A percentile compares a stretch with the other conserved stretches of the same genome.
Evolutionary conservation across 2,888 invertebrate species (phyloP).

Genomic region (Perdita meconis): DNA sequence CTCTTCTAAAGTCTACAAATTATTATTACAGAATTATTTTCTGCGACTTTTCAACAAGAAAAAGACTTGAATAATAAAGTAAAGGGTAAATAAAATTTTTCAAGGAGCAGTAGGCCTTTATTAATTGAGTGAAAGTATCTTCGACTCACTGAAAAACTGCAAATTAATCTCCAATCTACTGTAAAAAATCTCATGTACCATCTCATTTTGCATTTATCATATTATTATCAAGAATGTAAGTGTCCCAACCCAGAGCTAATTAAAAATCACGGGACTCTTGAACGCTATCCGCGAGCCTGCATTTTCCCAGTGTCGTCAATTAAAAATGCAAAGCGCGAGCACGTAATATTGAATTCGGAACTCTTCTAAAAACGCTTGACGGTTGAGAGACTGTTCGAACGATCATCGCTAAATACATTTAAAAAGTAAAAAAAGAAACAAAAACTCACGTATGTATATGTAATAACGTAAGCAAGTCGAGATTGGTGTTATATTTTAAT

Average conservation of each 20-base stretch:
- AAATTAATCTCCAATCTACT: too few relatives aligned
- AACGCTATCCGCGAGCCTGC: conserved; percentile 42
- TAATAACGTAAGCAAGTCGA: conserved; percentile 69
- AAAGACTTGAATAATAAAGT: neutral
- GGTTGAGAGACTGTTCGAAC: conserved; percentile 65
- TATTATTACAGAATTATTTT: neutral
- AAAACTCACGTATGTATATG: conserved; percentile 60
- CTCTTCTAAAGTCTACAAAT: too few relatives aligned
- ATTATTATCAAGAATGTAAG: neutral
- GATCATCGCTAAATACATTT: conserved; percentile 57
- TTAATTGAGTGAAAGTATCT: too few relatives aligned
- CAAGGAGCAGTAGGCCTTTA: too few relatives aligned
- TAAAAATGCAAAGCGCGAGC: conserved; percentile 47
- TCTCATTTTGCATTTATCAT: too few relatives aligned
- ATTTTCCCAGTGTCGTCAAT: conserved; percentile 61
- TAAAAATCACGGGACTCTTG: conserved; percentile 20
- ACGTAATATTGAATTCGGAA: conserved; percentile 71
- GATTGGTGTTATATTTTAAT: conserved; percentile 79
- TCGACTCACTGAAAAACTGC: too few relatives aligned
- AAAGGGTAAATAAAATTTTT: too few relatives aligned
- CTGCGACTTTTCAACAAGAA: neutral
- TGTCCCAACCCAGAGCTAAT: neutral
- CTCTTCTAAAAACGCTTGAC: conserved; percentile 62
- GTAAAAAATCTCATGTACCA: too few relatives aligned
- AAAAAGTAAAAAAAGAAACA: conserved; percentile 36